Conservation (phyloP, 2,113 vertebrate genomes). For the Epinephelus cyanopodus region DNA sequence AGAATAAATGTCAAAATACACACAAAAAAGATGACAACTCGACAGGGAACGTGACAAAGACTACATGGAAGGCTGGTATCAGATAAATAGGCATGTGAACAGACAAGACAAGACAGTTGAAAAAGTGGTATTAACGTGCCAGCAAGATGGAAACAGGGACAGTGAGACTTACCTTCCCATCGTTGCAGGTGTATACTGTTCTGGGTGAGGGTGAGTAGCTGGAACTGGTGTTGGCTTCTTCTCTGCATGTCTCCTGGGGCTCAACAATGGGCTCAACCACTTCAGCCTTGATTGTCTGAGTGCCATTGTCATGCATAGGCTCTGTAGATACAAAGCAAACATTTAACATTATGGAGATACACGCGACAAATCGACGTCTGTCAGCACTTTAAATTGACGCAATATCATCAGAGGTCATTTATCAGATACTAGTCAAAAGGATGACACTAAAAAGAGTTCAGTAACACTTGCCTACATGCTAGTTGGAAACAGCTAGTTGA, state of each 20-base stretch:
- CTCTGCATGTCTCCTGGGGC: constrained; percentile 83
- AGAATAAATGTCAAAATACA: constrained; percentile 2
- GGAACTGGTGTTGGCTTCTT: constrained; percentile 89
- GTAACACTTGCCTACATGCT: no score
- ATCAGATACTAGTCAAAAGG: neutral
- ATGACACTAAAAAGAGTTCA: neutral
- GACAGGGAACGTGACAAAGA: constrained; percentile 5
- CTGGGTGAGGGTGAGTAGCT: constrained; percentile 86
- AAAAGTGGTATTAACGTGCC: neutral
- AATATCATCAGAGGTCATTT: neutral
- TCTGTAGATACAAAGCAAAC: constrained; percentile 73
- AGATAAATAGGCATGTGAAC: neutral
- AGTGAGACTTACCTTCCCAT: constrained; percentile 83
- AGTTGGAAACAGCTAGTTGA: neutral
- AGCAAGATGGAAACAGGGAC: neutral
- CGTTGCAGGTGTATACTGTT: constrained; percentile 87
- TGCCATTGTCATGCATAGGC: constrained; percentile 89
- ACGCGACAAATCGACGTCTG: neutral
- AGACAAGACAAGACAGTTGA: neutral
- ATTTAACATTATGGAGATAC: constrained; percentile 2
- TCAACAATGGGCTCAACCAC: constrained; percentile 86
- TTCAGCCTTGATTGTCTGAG: constrained; percentile 89
- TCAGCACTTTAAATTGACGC: constrained; percentile 5
- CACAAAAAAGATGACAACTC: constrained; percentile 11
- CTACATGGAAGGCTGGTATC: neutral